These are phyloP conservation scores for Dasyornis broadbenti DNA, from an alignment of 2,113 vertebrate species.

Conservation along the genomic window DNA sequence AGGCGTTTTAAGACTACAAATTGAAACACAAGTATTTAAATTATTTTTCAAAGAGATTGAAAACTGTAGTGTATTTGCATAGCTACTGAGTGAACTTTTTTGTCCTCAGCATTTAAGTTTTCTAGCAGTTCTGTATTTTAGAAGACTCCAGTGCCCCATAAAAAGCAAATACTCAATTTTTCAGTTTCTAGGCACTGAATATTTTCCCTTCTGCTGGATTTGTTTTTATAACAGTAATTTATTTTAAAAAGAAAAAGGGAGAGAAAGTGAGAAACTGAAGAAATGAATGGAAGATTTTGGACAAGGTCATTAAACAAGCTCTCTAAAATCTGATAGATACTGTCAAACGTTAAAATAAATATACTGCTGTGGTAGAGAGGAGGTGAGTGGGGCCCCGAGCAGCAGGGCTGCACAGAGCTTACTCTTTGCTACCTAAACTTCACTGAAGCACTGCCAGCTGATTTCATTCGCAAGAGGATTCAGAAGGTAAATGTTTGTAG, in stretches of 20 bases:
- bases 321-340: slow-evolving; percentile 57
- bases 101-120: slow-evolving; percentile 76
- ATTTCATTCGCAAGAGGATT: slow-evolving; percentile 6
- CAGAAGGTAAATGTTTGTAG: slow-evolving; percentile 22
- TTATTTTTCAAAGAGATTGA: slow-evolving; percentile 72
- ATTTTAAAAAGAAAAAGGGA: slow-evolving; percentile 75
- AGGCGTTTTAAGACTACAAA: slow-evolving; percentile 65
- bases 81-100: slow-evolving; percentile 67
- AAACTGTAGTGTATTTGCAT: slow-evolving; percentile 68
- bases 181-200: slow-evolving; percentile 74
- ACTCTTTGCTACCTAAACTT: neutral
- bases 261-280: slow-evolving; percentile 65
- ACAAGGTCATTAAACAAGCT: slow-evolving; percentile 51
- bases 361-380: neutral
- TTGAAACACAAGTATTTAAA: slow-evolving; percentile 70
- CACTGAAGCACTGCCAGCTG: slow-evolving; percentile 7
- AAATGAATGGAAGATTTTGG: slow-evolving; percentile 61
- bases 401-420: neutral
- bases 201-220: slow-evolving; percentile 80
- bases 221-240: slow-evolving; percentile 86
- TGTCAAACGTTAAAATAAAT: slow-evolving; percentile 44
- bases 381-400: neutral
- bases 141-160: slow-evolving; percentile 83
- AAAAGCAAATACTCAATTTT: slow-evolving; percentile 81
- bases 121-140: slow-evolving; percentile 81